Percentiles rank a stretch among this genome's conserved stretches.
phyloP scores from a whole-genome alignment of 2,797 vertebrate genomes.

The Pipistrellus pygmaeus region DNA sequence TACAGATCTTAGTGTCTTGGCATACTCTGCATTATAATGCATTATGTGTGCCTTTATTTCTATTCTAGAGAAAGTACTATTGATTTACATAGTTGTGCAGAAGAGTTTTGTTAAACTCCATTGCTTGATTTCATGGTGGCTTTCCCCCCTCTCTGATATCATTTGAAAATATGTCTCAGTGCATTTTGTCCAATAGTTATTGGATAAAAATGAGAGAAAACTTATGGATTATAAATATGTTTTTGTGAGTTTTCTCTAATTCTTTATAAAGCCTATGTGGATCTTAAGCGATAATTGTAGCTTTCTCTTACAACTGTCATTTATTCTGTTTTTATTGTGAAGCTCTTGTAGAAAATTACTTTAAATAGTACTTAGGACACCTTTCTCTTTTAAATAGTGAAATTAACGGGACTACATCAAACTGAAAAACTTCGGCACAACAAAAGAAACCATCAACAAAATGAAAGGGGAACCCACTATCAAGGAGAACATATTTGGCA shows the following conservation, averaged over 20 bases:
- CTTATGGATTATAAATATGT: conserved; percentile 32
- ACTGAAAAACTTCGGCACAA: background rate
- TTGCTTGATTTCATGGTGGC: conserved; percentile 41
- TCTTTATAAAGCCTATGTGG: conserved; percentile 1
- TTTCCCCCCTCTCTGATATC: conserved; percentile 40
- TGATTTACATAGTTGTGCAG: conserved; percentile 60
- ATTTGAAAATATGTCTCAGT: conserved; percentile 56
- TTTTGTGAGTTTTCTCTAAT: conserved; percentile 19
- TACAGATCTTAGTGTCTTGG: conserved; percentile 69
- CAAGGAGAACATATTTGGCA: background rate
- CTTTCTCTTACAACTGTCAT: conserved; percentile 16
- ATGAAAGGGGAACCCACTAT: background rate
- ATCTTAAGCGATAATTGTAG: conserved; percentile 24
- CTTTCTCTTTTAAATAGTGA: conserved; percentile 38
- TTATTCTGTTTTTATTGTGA: conserved; percentile 25
- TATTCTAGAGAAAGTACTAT: conserved; percentile 60
- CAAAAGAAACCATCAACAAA: background rate
- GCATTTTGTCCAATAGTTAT: conserved; percentile 28
- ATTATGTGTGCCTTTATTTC: conserved; percentile 60
- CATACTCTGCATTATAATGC: conserved; percentile 67
- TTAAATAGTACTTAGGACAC: background rate
- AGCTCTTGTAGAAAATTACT: conserved; percentile 31
- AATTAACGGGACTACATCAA: background rate
- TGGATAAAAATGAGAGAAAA: conserved; percentile 58
- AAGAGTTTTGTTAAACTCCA: conserved; percentile 55